phyloP scores from a whole-genome alignment of 2,113 vertebrate genomes.

The Thymallus thymallus region DNA sequence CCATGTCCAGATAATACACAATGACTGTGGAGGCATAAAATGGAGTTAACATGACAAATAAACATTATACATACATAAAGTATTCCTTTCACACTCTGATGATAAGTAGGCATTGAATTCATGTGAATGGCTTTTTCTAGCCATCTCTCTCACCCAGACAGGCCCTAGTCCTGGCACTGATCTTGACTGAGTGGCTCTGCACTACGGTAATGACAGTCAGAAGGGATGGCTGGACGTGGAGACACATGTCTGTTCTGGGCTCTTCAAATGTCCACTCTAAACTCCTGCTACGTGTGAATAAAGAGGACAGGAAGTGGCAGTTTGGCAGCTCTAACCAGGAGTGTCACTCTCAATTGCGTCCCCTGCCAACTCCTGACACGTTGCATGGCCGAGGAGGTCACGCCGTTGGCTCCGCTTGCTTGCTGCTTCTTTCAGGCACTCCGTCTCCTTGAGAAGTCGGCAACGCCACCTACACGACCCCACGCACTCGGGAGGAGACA shows the following conservation, averaged over 20 bases:
- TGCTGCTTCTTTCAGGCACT: conserved; percentile 45
- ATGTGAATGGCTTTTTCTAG: not conserved
- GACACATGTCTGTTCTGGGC: conserved; percentile 78
- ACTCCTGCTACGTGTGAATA: conserved; percentile 77
- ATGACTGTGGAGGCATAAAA: not conserved
- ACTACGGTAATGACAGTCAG: conserved; percentile 72
- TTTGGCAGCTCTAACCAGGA: conserved; percentile 82
- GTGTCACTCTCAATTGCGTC: conserved; percentile 79
- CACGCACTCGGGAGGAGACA: conserved; percentile 60
- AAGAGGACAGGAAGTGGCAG: conserved; percentile 80
- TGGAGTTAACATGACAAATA: not conserved
- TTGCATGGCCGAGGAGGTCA: conserved; percentile 72
- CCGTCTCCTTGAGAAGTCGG: conserved; percentile 10
- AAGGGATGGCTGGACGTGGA: conserved; percentile 67
- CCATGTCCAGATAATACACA: not conserved
- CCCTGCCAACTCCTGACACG: conserved; percentile 76
- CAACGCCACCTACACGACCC: conserved; percentile 61
- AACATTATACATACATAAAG: too few relatives aligned
- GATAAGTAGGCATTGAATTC: not conserved
- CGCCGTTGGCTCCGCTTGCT: conserved; percentile 43
- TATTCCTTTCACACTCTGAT: not conserved
- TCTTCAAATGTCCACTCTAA: conserved; percentile 73
- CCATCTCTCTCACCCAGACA: conserved; percentile 29
- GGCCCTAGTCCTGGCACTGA: conserved; percentile 24
- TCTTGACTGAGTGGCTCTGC: conserved; percentile 64